phyloP scores from a whole-genome alignment of 53 echinoderm and acorn worm genomes.

The Antedon mediterranea region DNA sequence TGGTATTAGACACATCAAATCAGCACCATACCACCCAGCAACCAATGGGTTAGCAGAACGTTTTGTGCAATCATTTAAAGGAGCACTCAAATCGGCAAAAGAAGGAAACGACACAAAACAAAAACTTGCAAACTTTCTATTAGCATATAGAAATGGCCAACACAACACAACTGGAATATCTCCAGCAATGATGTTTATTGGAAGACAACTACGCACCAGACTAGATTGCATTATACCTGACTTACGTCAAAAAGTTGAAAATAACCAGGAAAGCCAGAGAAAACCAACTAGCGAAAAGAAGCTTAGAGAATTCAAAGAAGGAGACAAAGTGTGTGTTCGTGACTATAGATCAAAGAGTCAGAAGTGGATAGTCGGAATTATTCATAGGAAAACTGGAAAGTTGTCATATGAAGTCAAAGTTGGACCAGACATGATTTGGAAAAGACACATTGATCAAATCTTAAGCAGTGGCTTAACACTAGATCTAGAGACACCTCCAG shows the following conservation, averaged over 20 bases:
- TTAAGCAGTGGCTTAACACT: background rate
- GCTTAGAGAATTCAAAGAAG: constrained; percentile 3
- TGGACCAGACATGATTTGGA: constrained; percentile 19
- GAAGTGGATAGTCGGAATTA: constrained; percentile 22
- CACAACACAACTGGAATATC: background rate
- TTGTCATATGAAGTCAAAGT: constrained; percentile 21
- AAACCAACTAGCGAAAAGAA: background rate
- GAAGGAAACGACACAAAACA: background rate
- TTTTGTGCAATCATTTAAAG: background rate
- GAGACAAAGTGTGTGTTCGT: constrained; percentile 12
- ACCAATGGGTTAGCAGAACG: background rate
- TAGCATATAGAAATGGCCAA: background rate
- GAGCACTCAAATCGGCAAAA: background rate
- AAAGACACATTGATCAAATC: constrained; percentile 22
- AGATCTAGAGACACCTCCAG: no score
- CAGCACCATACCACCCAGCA: constrained; percentile 1
- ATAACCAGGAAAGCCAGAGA: constrained; percentile 4
- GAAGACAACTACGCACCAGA: background rate
- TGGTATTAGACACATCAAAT: background rate
- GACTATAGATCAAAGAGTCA: constrained; percentile 4
- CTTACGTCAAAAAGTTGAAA: background rate
- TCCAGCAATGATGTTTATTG: background rate
- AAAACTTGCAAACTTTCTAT: background rate
- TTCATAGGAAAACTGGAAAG: constrained; percentile 14
- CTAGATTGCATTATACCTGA: background rate